Conservation (phyloP, 2,888 invertebrate genomes). For the Drosophila cognata region DNA sequence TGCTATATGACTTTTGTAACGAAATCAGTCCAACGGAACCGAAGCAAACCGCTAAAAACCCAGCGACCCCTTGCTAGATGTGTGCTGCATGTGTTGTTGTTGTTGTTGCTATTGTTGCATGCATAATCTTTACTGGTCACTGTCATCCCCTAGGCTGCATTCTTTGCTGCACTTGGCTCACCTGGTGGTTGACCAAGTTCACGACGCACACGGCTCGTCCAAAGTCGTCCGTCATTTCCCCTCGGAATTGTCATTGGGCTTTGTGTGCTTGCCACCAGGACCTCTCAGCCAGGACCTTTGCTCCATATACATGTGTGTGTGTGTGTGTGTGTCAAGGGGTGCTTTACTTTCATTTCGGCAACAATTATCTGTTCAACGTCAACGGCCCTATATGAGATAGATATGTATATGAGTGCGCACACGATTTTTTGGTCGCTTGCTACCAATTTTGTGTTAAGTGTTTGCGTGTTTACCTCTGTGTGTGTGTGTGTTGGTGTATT, state of each 20-base stretch:
- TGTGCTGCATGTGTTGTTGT: constrained; percentile 1
- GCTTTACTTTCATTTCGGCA: constrained; percentile 73
- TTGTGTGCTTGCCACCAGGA: constrained; percentile 53
- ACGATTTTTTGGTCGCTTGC: constrained; percentile 71
- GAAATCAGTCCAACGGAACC: constrained; percentile 81
- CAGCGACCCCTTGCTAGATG: constrained; percentile 15
- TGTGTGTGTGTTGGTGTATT: constrained; percentile 42
- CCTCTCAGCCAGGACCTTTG: constrained; percentile 20
- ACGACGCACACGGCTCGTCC: constrained; percentile 42
- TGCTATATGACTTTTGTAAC: constrained; percentile 77
- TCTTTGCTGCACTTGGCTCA: constrained; percentile 41
- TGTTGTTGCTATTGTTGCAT: constrained; percentile 47
- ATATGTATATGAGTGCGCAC: constrained; percentile 50
- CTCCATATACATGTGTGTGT: constrained; percentile 2
- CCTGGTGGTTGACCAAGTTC: constrained; percentile 71
- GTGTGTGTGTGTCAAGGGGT: constrained; percentile 29
- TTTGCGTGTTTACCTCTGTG: constrained; percentile 71
- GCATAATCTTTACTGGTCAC: constrained; percentile 76
- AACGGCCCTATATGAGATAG: constrained; percentile 11
- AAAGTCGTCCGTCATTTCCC: constrained; percentile 73
- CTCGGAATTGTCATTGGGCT: constrained; percentile 69
- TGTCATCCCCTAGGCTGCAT: constrained; percentile 71
- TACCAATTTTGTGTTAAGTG: constrained; percentile 78
- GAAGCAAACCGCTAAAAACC: constrained; percentile 49
- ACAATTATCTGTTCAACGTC: constrained; percentile 83